A percentile compares a stretch with the other conserved stretches of the same genome.
Conservation (phyloP, 2,797 vertebrate genomes). For the Myotis daubentonii region DNA sequence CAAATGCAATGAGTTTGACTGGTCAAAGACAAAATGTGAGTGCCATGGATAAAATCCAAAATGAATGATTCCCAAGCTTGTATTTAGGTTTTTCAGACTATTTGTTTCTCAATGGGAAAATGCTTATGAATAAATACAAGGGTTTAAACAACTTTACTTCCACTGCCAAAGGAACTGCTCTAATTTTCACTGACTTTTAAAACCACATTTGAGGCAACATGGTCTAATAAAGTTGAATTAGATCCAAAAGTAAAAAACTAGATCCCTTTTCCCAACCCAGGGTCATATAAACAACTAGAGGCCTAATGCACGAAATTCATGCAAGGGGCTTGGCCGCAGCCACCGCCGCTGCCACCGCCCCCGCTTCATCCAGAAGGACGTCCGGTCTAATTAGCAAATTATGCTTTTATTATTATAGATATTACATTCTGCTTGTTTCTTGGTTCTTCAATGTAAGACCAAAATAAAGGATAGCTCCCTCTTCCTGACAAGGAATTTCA, state of each 20-base stretch:
- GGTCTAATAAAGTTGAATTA: background rate
- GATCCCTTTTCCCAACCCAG: background rate
- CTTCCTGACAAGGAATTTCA: background rate
- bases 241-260: background rate
- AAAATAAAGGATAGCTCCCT: background rate
- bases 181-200: slow-evolving; percentile 49
- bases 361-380: no score
- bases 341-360: rapidly evolving
- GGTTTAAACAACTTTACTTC: background rate
- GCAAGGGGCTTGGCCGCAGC: no score
- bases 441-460: background rate
- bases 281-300: background rate
- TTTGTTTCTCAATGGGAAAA: slow-evolving; percentile 11
- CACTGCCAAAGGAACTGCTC: background rate
- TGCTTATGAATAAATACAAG: background rate
- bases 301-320: no score
- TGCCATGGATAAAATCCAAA: background rate
- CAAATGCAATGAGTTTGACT: background rate
- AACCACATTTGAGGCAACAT: background rate
- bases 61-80: background rate
- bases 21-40: background rate
- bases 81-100: background rate
- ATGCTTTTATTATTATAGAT: background rate
- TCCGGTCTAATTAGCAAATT: no score
- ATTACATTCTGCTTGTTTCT: background rate